phyloP scores from a whole-genome alignment of 2,797 vertebrate genomes.

The Synaphobranchus kaupii region DNA sequence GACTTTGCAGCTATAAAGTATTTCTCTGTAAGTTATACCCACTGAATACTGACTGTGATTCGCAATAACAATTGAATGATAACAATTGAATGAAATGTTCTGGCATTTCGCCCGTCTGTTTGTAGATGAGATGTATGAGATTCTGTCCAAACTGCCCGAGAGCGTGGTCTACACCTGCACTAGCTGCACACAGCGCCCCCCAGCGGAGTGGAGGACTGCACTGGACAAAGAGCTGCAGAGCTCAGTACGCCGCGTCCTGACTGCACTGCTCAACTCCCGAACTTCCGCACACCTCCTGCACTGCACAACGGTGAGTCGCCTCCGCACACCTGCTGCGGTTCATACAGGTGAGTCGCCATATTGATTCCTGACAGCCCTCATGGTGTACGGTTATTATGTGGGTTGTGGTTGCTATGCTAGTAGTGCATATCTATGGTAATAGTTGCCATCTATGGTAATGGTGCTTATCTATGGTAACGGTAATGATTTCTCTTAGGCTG shows the following conservation, averaged over 20 bases:
- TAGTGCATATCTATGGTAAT: background rate
- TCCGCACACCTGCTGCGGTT: constrained; percentile 76
- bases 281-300: constrained; percentile 93
- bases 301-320: constrained; percentile 83
- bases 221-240: constrained; percentile 89
- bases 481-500: constrained; percentile 67
- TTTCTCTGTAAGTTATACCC: background rate
- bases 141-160: constrained; percentile 91
- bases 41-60: background rate
- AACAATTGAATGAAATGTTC: background rate
- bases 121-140: constrained; percentile 97
- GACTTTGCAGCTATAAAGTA: background rate
- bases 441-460: background rate
- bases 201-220: constrained; percentile 87
- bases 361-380: background rate
- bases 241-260: constrained; percentile 86
- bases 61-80: rapidly evolving
- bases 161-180: constrained; percentile 90
- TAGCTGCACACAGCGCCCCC: constrained; percentile 88
- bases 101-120: background rate
- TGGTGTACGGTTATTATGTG: background rate
- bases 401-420: too few relatives aligned
- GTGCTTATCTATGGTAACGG: background rate
- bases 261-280: constrained; percentile 89
- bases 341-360: constrained; percentile 78